phyloP scores from a whole-genome alignment of 37 sponge, comb jelly and placozoan species.

The Mnemiopsis leidyi region DNA sequence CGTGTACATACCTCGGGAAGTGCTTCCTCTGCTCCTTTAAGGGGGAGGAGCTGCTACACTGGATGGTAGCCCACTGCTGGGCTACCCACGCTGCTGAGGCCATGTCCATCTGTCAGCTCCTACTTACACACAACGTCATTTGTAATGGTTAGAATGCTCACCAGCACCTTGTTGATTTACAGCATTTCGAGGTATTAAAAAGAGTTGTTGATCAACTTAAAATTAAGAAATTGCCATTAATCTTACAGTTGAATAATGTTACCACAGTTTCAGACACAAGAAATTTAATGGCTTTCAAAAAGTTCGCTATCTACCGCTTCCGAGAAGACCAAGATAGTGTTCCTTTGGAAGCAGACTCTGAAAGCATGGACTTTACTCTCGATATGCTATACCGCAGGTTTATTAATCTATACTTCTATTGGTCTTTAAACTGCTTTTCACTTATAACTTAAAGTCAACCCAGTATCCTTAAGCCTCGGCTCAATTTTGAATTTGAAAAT shows the following conservation, averaged over 20 bases:
- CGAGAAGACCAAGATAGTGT: background rate
- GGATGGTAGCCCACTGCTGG: constrained; percentile 60
- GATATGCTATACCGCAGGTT: constrained; percentile 53
- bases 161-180: too few species aligned
- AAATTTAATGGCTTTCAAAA: constrained; percentile 31
- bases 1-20: background rate
- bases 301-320: constrained; percentile 56
- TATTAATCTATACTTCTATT: background rate
- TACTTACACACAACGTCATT: constrained; percentile 35
- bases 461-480: too few species aligned
- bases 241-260: background rate
- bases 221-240: background rate
- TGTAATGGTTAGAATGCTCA: background rate
- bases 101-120: background rate
- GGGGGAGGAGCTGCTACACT: constrained; percentile 49
- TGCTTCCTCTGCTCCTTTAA: background rate
- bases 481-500: too few species aligned
- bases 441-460: too few species aligned
- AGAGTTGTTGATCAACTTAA: too few species aligned
- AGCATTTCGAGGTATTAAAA: too few species aligned
- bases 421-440: too few species aligned
- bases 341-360: background rate
- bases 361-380: background rate
- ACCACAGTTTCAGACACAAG: constrained; percentile 39
- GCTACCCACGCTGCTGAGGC: constrained; percentile 1